Conservation (phyloP, 2,113 vertebrate genomes). For the Podiceps cristatus region DNA sequence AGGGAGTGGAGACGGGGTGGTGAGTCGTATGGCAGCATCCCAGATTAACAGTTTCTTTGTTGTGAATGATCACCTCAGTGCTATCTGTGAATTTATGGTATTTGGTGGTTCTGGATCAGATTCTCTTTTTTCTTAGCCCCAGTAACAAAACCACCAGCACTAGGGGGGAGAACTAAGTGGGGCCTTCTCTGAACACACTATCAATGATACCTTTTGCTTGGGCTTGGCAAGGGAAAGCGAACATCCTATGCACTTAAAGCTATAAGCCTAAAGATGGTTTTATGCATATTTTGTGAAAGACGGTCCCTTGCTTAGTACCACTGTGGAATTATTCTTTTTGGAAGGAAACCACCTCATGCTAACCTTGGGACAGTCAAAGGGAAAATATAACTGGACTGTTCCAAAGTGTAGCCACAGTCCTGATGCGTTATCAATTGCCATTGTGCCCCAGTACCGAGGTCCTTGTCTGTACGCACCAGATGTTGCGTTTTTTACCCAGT, state of each 20-base stretch:
- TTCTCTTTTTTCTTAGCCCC: neutral
- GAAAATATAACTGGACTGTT: neutral
- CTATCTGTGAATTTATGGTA: neutral
- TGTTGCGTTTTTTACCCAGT: neutral
- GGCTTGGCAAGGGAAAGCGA: neutral
- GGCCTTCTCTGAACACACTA: rapidly evolving
- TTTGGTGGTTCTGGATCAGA: neutral
- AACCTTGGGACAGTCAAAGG: neutral
- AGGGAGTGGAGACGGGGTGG: rapidly evolving
- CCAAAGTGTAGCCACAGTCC: too few relatives aligned
- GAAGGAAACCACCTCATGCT: rapidly evolving
- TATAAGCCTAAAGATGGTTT: neutral
- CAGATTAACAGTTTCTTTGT: neutral
- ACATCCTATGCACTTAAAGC: neutral
- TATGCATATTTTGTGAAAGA: neutral
- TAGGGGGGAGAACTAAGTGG: neutral
- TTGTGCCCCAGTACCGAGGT: neutral
- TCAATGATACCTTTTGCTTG: neutral
- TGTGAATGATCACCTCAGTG: neutral
- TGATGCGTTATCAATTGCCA: rapidly evolving
- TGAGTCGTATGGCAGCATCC: neutral
- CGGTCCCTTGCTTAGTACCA: neutral
- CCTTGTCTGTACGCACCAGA: rapidly evolving
- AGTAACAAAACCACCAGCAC: neutral
- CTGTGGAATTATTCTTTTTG: neutral